Base-by-base conservation (phyloP, 2,888 invertebrate species). In the Agriopis leucophaearia region DNA sequence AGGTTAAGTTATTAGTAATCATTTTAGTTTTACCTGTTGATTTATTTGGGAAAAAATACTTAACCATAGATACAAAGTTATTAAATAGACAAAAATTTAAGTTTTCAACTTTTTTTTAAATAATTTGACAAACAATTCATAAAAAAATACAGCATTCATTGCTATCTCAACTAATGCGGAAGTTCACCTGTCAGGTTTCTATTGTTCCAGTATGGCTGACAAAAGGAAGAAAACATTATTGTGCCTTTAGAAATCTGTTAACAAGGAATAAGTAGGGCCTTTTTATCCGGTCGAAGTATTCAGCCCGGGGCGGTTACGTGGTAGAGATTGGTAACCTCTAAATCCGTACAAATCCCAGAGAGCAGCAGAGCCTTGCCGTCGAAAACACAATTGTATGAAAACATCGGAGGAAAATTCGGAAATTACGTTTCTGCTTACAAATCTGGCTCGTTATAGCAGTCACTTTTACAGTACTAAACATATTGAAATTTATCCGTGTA, bases 301-400 rank as follows among this genome's bases (percentile, higher is more conserved):
- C 82, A 81, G 84, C 89, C 86, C 77, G 80, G 77, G 85, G 87
- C 85, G 85, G 82, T 86, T 84, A 83, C 80, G 82, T 75, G 79
- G 78, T 78, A 81, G 82, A 89, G 88, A 91, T 91, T 90, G 89
- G 88, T 84, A 87, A 85, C 84, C 81, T 80, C 82, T 81, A 91
- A 91, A 92, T 91, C 91, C 89, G 78, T 75, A 86, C 85, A 91
- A 92, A 92, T 91, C 90, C 88, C 75, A 76, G 79, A 76, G 80
- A 81, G 81, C 78, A 81, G 81, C 78, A 76, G 81, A 84, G 80
- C 84, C 79, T 83, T 78, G 77, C 76, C 76, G 78, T 1, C 27
- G 77, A 85, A 87, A 89, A 88, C 77, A 84, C 84, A 83, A 86
- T 86, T 85, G 81, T 83, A 87, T 88, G 82, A 85, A 86, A 86